Evolutionary conservation across 2,888 invertebrate genomes (phyloP).

Genomic region (Aspidapion aeneum): DNA sequence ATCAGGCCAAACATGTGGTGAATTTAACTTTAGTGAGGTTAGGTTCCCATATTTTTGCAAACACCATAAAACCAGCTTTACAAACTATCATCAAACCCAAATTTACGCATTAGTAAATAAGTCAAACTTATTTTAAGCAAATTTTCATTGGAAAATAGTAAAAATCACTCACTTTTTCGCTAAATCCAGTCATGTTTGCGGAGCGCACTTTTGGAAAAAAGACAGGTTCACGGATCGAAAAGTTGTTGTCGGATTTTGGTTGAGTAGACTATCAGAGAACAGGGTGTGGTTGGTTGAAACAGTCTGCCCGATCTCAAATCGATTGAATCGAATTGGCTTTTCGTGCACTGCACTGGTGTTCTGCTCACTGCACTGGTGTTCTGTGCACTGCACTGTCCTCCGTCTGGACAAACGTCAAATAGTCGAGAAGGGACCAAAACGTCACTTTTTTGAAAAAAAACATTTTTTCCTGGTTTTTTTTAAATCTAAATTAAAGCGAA

Average conservation of each 20-base stretch:
- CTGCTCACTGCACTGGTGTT: too few relatives aligned
- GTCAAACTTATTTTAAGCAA: neutral
- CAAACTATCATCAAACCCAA: constrained; percentile 11
- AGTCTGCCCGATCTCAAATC: too few relatives aligned
- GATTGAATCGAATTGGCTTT: too few relatives aligned
- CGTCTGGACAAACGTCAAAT: too few relatives aligned
- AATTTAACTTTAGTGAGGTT: neutral
- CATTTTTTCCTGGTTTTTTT: too few relatives aligned
- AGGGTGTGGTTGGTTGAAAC: neutral
- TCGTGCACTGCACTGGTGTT: too few relatives aligned
- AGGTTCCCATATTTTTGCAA: neutral
- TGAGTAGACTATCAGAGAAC: neutral
- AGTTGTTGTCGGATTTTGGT: neutral
- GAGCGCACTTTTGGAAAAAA: constrained; percentile 58
- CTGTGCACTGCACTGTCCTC: too few relatives aligned
- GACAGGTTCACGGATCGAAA: constrained; percentile 32
- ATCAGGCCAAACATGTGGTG: neutral
- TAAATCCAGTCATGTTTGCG: constrained; percentile 79
- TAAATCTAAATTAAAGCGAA: too few relatives aligned
- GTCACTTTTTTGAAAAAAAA: too few relatives aligned
- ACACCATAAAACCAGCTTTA: constrained; percentile 1
- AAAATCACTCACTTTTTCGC: constrained; percentile 63
- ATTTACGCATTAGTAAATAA: neutral
- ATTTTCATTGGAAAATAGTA: constrained; percentile 9
- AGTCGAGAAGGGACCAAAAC: too few relatives aligned